Base-by-base conservation (phyloP, 2,797 vertebrate species). In the Rallus crepitans region DNA sequence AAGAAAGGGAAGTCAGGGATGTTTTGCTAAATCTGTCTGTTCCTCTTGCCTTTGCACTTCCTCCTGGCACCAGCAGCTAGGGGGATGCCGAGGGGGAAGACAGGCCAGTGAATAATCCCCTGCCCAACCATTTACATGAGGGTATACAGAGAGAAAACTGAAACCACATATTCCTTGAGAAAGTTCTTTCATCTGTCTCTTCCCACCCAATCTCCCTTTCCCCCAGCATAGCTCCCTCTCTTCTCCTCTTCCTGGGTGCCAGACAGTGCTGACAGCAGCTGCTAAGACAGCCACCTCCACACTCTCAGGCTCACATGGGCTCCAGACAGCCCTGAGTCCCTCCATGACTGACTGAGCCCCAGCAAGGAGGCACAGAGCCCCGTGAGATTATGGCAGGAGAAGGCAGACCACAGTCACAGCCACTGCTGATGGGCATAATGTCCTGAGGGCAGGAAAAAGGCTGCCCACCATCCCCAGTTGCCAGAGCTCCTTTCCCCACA, bases 21-120 rank as follows among this genome's bases (percentile, higher is more conserved):
- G 12, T 80, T 88, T 76, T 93, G 61, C 42, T 94, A 70, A 93
- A 94, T 16, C 12, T 57, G 33, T 31, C 33, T 47, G 91, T 97
- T 96, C 92, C 93, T 92, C 71, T 83, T 94, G 50, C 68, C 70
- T 66, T 91, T 76, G 55, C 25, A 84, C 89, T 96, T 93, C 88
- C 69, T 78, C 27, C 57, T 65, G 19, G 3, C 66, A 60, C 37
- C 45, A 82, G 73, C 79, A 72, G 76, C 87, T 35, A 7, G 6
- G 23, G 27, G 6, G 4, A 30, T 31, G 21, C 21, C 5, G 1
- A 87, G 25, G 45, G 45, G 40, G 53, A 88, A 87, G 27, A 15
- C 11, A 6, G 33, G 33, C 31, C 28, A 53, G 48, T 50, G 42
- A 47, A 75, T 56, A 90, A 93, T 25, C 23, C 40, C 45, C 45